Conservation (phyloP, 2,113 vertebrate species). For the Ovibos moschatus region DNA sequence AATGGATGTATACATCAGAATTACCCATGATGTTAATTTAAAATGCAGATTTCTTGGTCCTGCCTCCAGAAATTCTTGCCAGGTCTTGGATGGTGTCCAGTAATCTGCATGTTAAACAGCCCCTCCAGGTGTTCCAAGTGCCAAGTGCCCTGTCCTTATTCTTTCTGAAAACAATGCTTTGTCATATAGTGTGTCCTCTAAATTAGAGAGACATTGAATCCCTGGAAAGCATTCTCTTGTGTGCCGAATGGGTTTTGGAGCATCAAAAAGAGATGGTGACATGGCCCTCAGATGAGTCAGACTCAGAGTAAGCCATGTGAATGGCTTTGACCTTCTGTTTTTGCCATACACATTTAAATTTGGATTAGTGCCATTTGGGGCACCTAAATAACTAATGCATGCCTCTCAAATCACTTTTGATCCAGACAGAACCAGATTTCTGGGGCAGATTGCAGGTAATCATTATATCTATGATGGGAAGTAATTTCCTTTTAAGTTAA, state of each 20-base stretch:
- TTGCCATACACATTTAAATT: background rate
- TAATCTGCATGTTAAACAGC: background rate
- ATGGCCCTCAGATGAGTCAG: background rate
- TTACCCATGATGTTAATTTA: background rate
- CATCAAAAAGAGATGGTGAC: background rate
- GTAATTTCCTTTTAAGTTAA: background rate
- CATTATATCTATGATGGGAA: background rate
- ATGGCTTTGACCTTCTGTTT: background rate
- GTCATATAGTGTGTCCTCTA: background rate
- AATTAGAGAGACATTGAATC: background rate
- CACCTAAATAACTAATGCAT: background rate
- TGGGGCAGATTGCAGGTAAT: conserved; percentile 59
- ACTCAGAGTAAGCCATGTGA: background rate
- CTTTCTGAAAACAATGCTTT: background rate
- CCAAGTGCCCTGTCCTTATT: background rate
- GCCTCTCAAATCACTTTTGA: conserved; percentile 32
- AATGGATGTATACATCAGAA: background rate
- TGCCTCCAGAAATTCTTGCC: background rate
- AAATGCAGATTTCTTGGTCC: conserved; percentile 26
- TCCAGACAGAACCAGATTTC: conserved; percentile 44
- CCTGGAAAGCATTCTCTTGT: background rate
- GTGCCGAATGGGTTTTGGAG: background rate
- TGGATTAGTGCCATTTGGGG: background rate
- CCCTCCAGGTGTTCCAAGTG: background rate
- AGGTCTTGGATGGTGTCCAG: background rate